phyloP scores from a whole-genome alignment of 2,888 invertebrate genomes.

The Crioceris asparagi region DNA sequence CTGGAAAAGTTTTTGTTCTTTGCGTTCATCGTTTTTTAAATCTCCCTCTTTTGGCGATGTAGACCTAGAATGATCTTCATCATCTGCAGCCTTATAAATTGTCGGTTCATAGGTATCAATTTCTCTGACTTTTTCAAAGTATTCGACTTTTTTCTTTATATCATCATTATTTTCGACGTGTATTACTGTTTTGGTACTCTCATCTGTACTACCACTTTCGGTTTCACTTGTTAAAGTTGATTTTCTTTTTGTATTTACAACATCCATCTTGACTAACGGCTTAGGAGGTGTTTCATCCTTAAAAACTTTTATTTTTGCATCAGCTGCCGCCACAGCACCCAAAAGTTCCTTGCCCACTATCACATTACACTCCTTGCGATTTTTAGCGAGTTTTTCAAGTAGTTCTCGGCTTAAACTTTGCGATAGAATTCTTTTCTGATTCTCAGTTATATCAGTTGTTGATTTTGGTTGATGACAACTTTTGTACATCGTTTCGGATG shows the following conservation, averaged over 20 bases:
- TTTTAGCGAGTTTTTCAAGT: constrained; percentile 48
- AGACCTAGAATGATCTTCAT: constrained; percentile 28
- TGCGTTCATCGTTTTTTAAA: constrained; percentile 7
- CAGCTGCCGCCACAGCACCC: constrained; percentile 48
- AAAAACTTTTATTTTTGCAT: constrained; percentile 32
- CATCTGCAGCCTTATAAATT: constrained; percentile 41
- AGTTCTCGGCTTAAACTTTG: constrained; percentile 64
- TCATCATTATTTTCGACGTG: constrained; percentile 51
- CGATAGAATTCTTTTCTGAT: constrained; percentile 62
- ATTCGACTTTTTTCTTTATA: constrained; percentile 64
- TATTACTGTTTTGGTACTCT: constrained; percentile 55
- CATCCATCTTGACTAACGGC: constrained; percentile 29
- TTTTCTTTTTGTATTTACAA: constrained; percentile 29
- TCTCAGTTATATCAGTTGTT: constrained; percentile 44
- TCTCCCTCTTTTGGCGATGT: constrained; percentile 11
- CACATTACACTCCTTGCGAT: constrained; percentile 28
- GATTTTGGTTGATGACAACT: constrained; percentile 35
- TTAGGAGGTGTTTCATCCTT: constrained; percentile 28
- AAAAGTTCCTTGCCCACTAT: constrained; percentile 48
- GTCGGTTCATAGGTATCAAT: constrained; percentile 39
- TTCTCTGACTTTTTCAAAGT: constrained; percentile 61
- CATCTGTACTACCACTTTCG: constrained; percentile 62
- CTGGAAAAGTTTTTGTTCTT: constrained; percentile 13
- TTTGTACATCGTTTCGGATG: constrained; percentile 13
- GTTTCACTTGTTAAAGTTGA: constrained; percentile 52